Base-by-base conservation (phyloP, 2,113 vertebrate genomes). In the Cephalopholis sonnerati region DNA sequence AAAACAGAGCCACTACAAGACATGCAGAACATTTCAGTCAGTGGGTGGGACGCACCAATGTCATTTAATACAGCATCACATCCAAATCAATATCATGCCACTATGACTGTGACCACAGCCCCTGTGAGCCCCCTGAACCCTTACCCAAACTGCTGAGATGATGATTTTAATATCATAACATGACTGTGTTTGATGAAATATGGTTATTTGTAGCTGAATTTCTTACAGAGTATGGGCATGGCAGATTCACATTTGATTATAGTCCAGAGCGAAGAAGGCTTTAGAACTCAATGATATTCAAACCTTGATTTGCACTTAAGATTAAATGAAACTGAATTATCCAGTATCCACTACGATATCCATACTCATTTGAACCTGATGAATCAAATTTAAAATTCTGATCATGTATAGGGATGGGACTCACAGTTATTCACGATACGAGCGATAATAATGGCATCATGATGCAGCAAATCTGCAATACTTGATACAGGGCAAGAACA, bases 121-220 rank as follows among this genome's bases (percentile, higher is more conserved):
- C 8, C 44, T 4, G 44, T 1, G 1, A 81, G 20, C 32, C 29
- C 20, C 24, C 12, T 24, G 39, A 73, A 57, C 48, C 10, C 68
- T 27, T 55, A 18, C 39, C 51, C 41, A 41, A n/a, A 66, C 51
- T 67, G 66, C 64, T 51, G 46, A 53, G 20, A 74, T 55, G 36
- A 29, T 51, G 62, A 48, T 24, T 77, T 57, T 27, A 54, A 75
- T 51, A 71, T 67, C 48, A 74, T 70, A n/a, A 59, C 4, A 66
- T 79, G 66, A 68, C 62, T 29, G 48, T 55, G 39, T 27, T 70
- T 67, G 18, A 57, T 0, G 1, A 51, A 74, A 57, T 41, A 29
- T 69, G 17, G 25, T 29, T 57, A 58, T 58, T 44, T 82, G 20
- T 22, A 48, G 75, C 48, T 41, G 27, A 1, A 74, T 1, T 24